Evolutionary conservation across 53 echinoderm and acorn worm species (phyloP).

Genomic region (Holothuria scabra): DNA sequence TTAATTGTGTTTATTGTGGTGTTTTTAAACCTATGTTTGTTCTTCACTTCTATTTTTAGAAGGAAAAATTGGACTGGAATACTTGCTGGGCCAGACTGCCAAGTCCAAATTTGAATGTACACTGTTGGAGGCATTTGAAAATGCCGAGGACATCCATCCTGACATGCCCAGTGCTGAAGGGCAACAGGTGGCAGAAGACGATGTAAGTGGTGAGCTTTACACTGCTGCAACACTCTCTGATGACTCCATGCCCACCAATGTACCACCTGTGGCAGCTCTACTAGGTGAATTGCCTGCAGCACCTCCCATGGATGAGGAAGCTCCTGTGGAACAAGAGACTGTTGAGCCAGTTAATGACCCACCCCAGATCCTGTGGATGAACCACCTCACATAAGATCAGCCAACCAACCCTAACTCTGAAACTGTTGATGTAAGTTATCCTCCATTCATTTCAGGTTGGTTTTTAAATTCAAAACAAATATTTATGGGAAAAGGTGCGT

Average conservation of each 20-base stretch:
- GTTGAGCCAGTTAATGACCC: not conserved
- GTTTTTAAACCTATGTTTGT: not conserved
- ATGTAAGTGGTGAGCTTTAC: conserved; percentile 51
- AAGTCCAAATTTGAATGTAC: conserved; percentile 16
- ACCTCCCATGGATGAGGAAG: not conserved
- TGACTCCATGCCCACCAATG: not conserved
- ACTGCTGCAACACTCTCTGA: conserved; percentile 44
- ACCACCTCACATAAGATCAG: not conserved
- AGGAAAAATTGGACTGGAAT: not conserved
- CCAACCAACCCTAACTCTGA: not conserved
- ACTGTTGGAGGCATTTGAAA: conserved; percentile 32
- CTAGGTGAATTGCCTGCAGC: not conserved
- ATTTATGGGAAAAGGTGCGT: no score
- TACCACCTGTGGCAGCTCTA: conserved; percentile 9
- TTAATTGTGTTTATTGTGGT: conserved; percentile 3
- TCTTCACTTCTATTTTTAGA: not conserved
- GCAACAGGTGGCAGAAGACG: conserved; percentile 22
- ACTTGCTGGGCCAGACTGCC: conserved; percentile 53
- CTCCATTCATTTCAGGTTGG: not conserved
- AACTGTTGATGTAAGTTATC: conserved; percentile 19
- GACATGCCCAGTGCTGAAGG: conserved; percentile 25
- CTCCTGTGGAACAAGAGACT: not conserved
- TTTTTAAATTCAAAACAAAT: no score
- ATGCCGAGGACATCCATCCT: conserved; percentile 57
- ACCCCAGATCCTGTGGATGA: not conserved